These are phyloP conservation scores for Petroica traversi DNA, from an alignment of 2,113 vertebrate species.

Conservation along the genomic window DNA sequence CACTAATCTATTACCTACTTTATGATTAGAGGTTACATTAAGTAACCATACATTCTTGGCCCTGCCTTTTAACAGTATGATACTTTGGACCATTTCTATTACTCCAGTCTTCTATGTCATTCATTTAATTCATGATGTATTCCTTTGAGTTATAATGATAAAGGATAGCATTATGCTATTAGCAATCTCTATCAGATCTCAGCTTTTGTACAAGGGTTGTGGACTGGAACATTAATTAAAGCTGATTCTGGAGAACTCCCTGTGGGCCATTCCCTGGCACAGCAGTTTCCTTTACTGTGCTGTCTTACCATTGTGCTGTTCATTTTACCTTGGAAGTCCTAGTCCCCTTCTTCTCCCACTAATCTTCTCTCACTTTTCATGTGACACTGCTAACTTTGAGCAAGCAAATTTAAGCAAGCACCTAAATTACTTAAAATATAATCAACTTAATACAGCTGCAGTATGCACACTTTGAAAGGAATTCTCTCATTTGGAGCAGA, in stretches of 20 bases:
- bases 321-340: neutral
- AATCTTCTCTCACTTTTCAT: neutral
- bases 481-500: neutral
- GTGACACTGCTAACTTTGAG: neutral
- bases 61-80: neutral
- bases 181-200: neutral
- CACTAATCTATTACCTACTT: neutral
- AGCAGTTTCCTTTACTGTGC: neutral
- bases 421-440: neutral
- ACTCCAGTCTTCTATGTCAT: neutral
- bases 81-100: neutral
- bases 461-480: neutral
- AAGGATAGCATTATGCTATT: neutral
- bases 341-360: neutral
- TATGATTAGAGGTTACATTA: neutral
- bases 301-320: neutral
- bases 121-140: neutral
- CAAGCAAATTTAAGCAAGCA: neutral
- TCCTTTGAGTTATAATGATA: neutral
- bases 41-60: neutral
- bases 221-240: conserved; percentile 17
- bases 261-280: neutral
- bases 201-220: neutral
- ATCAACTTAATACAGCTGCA: neutral
- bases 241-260: neutral